Evolutionary conservation across 1,140 invertebrate species (phyloP), one percentile per base, ranked within the genome.

Genomic region (Chrysopa pallens): DNA sequence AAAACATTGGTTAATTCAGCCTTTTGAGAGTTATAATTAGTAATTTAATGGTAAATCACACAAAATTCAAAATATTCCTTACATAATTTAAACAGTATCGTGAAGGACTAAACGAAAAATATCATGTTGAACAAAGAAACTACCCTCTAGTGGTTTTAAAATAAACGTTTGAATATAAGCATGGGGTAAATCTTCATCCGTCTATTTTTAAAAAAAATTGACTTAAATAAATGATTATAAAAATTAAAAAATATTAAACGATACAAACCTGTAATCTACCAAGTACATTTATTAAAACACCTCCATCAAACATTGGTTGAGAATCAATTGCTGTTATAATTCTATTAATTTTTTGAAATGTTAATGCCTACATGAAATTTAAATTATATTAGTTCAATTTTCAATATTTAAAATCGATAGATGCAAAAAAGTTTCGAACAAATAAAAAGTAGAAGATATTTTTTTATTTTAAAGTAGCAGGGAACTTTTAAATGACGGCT

Each of bases 281-380:
- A 46, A 94, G 68, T 31, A 94, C 90, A 70, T 86, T 88, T 49
- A 94, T 89, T 59, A 94, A 62, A 46, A 95, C 81, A 44, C 91
- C 89, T 36, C 90, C 90, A 68, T 94, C 90, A 56, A 89, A 90
- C 74, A 87, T 94, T 35, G 90, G 91, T 64, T 94, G 91, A 45
- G 84, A 89, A 62, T 95, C 91, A 37, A 93, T 78, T n/a, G 84
- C 78, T 42, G 90, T 92, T 58, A 94, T 82, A 57, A 82, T 72
- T 64, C 90, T 78, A 58, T 77, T 78, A 52, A 95, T 94, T 68
- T 90, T 91, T 74, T 91, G 84, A 73, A 94, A 94, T 46, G 73
- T 72, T 62, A 94, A 67, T 57, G 17, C 17, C 17, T 23, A 23
- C 17, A 23, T 23, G 2, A 2, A 23, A 23, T 23, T 3, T 3